Evolutionary conservation across 2,797 vertebrate genomes (phyloP), one percentile per base, ranked within the genome.

Genomic region (Urocyon cinereoargenteus): DNA sequence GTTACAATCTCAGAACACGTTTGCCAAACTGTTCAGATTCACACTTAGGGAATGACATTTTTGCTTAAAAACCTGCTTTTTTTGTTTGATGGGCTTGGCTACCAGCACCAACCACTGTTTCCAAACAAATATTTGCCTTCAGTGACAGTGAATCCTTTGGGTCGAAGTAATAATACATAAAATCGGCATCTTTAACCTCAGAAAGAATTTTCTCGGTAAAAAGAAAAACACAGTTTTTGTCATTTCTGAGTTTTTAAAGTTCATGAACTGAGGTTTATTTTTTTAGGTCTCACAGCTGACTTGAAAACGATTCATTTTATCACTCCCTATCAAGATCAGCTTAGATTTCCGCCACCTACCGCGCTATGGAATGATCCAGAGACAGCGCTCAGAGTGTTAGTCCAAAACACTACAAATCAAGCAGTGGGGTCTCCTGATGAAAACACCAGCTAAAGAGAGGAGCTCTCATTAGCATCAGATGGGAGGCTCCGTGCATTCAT

Each of bases 161-260:
- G 31, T 18, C 40, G 62, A 79, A 55, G 64, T 40, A 36, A 59
- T 24, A 66, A 93, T 31, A 61, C 0, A 31, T 9, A 61, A 51
- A 61, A 70, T 28, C 24, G 1, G 40, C 26, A 55, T 82, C 75
- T 79, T 61, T 82, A 62, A 11, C 24, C 64, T 64, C 13, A 6
- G 31, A 28, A 16, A 45, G 8, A 68, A 61, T 70, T 66, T 87
- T 93, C 24, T 91, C 66, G 28, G 26, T 26, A 18, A 92, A 89
- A 89, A 94, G 57, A 49, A 51, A 91, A 86, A 82, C n/a, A 24
- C 1, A n/a, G 73, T 53, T 87, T 70, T 78, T 68, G 45, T 79
- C 79, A 55, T 40, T 93, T 83, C 31, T 68, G 86, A 95, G 83
- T 40, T 89, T 85, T 82, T 70, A 36, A 92, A 94, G 78, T 68